phyloP scores from a whole-genome alignment of 1,140 invertebrate genomes.

The Contarinia nasturtii region DNA sequence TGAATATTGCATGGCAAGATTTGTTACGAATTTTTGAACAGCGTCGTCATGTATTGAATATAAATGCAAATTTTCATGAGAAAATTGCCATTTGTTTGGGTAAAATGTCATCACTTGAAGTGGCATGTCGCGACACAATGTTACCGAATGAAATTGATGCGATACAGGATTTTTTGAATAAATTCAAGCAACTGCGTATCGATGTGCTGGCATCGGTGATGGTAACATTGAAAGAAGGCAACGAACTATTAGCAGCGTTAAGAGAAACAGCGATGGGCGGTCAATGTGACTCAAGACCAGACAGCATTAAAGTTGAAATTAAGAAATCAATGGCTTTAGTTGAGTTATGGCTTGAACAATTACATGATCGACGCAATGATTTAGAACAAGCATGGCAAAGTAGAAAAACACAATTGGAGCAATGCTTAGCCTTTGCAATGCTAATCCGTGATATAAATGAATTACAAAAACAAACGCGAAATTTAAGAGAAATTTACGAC shows the following conservation, averaged over 20 bases:
- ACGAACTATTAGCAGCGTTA: constrained; percentile 47
- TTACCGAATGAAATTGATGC: constrained; percentile 46
- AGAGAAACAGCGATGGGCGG: constrained; percentile 43
- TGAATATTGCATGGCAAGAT: constrained; percentile 75
- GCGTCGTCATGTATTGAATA: constrained; percentile 54
- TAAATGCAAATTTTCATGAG: constrained; percentile 54
- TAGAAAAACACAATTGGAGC: constrained; percentile 49
- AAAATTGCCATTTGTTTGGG: constrained; percentile 47
- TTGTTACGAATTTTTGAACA: constrained; percentile 62
- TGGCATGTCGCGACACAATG: constrained; percentile 38
- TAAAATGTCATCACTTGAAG: constrained; percentile 45
- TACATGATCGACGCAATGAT: constrained; percentile 54
- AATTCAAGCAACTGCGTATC: constrained; percentile 41
- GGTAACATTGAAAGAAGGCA: constrained; percentile 58
- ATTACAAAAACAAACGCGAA: constrained; percentile 36
- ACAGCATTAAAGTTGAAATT: constrained; percentile 39
- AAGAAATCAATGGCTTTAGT: constrained; percentile 46
- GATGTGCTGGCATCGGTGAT: constrained; percentile 57
- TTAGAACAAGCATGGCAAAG: constrained; percentile 55
- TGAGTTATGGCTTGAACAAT: constrained; percentile 50
- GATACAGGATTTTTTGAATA: constrained; percentile 40
- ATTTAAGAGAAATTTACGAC: constrained; percentile 13
- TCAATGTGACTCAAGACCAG: constrained; percentile 53
- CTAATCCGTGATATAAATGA: constrained; percentile 52
- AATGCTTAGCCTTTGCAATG: constrained; percentile 54